These are phyloP conservation scores for Oreochromis grahami DNA, from an alignment of 2,797 vertebrate genomes.

Conservation along the genomic window DNA sequence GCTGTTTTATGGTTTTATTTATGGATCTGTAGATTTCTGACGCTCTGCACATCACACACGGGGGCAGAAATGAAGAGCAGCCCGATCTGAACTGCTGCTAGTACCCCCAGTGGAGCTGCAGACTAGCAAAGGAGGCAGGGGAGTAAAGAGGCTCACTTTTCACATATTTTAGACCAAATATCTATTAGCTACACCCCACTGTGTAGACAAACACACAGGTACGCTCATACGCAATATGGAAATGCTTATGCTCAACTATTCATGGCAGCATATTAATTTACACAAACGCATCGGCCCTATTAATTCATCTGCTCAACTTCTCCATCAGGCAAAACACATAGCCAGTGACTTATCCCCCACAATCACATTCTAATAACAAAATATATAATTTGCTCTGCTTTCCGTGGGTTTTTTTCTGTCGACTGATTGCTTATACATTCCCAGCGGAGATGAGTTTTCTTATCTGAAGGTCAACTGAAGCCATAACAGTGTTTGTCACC, in stretches of 20 bases:
- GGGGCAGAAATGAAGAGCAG: conserved; percentile 41
- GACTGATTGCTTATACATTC: conserved; percentile 5
- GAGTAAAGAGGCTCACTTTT: neutral
- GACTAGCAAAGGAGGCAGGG: neutral
- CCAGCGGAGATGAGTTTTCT: conserved; percentile 38
- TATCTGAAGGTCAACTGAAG: conserved; percentile 69
- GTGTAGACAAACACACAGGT: neutral
- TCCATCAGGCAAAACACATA: neutral
- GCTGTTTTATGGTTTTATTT: conserved; percentile 69
- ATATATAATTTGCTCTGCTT: neutral
- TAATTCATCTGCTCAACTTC: neutral
- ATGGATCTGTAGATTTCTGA: conserved; percentile 55
- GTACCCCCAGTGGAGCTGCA: conserved; percentile 23
- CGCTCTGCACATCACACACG: conserved; percentile 35
- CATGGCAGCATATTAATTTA: neutral
- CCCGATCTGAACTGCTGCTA: conserved; percentile 31
- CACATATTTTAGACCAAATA: neutral
- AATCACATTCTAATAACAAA: conserved; percentile 4
- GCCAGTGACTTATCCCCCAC: neutral
- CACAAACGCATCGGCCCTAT: neutral
- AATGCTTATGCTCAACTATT: neutral
- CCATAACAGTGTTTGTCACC: conserved; percentile 55
- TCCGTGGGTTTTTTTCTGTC: neutral
- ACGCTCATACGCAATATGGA: neutral
- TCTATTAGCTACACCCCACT: neutral